Evolutionary conservation across 2,113 vertebrate species (phyloP).

Genomic region (Microtus oregoni): DNA sequence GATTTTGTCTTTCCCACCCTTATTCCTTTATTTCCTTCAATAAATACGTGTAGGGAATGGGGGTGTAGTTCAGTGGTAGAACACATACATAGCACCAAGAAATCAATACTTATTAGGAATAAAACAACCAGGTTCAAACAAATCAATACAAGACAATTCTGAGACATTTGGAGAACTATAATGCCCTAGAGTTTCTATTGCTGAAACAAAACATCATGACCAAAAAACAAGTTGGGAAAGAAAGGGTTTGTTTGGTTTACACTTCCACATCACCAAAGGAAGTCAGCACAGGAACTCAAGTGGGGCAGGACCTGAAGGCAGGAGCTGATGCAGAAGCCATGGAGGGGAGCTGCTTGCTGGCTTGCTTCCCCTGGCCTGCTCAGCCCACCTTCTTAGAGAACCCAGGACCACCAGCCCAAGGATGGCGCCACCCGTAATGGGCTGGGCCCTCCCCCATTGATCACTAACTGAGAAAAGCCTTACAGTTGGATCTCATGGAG

Average conservation of each 20-base stretch:
- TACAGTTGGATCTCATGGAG: background rate
- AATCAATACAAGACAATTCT: constrained; percentile 1
- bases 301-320: too few relatives aligned
- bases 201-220: background rate
- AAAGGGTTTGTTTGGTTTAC: background rate
- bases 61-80: background rate
- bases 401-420: background rate
- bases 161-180: background rate
- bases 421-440: background rate
- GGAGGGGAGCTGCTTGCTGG: background rate
- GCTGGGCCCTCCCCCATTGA: background rate
- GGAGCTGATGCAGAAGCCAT: too few relatives aligned
- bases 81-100: background rate
- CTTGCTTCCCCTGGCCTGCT: background rate
- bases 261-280: background rate
- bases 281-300: background rate
- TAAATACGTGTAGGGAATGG: background rate
- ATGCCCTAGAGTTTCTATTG: background rate
- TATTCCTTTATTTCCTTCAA: background rate
- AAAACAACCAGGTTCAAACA: constrained; percentile 6
- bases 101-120: background rate
- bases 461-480: background rate
- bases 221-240: background rate
- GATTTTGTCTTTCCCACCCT: background rate
- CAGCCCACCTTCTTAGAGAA: background rate